Conservation (phyloP, 2,797 vertebrate genomes). For the Emys orbicularis region DNA sequence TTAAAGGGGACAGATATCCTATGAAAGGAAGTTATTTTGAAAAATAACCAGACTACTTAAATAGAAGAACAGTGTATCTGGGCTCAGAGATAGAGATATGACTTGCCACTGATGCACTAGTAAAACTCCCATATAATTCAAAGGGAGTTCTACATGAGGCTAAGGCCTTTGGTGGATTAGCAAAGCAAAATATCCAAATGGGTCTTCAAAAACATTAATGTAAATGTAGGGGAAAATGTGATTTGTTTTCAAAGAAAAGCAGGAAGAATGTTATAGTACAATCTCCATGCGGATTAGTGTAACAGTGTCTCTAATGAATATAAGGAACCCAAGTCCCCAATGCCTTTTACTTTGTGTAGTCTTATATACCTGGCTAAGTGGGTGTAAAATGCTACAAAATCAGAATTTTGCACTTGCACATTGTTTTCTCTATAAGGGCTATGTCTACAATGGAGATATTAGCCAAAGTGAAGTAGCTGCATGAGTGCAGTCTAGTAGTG, state of each 20-base stretch:
- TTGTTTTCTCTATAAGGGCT: conserved; percentile 12
- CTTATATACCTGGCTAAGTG: background rate
- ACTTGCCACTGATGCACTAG: background rate
- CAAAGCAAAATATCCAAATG: conserved; percentile 25
- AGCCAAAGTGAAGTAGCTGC: background rate
- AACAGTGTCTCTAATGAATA: background rate
- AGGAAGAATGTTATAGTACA: background rate
- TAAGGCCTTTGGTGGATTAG: conserved; percentile 31
- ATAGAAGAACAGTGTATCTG: conserved; percentile 2
- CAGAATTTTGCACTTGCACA: background rate
- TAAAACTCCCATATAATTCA: background rate
- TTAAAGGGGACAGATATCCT: too few relatives aligned
- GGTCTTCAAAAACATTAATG: background rate
- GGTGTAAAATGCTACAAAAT: background rate
- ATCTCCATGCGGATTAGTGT: background rate
- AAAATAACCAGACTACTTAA: background rate
- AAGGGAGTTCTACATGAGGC: background rate
- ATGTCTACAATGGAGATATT: conserved; percentile 23
- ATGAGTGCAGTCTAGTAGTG: background rate
- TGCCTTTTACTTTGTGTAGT: background rate
- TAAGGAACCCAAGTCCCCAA: background rate
- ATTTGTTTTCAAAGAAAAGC: background rate
- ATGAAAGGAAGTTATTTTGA: background rate
- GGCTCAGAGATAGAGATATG: background rate
- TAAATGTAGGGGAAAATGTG: background rate